Base-by-base conservation (phyloP, 1,140 invertebrate genomes). In the Lepidurus arcticus region DNA sequence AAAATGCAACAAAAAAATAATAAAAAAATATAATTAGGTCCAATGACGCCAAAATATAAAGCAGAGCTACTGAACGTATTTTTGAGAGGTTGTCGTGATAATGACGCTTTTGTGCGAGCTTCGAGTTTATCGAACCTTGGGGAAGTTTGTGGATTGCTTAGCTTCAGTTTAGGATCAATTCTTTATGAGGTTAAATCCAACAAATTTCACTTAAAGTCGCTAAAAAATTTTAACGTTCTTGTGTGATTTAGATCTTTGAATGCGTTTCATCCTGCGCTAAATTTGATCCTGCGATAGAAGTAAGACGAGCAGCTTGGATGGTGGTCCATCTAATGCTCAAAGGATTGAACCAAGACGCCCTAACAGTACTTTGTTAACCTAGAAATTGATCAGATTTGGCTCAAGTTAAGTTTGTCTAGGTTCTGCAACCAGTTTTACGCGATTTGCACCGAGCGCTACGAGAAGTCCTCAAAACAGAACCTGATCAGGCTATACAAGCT, bases 41-140 rank as follows among this genome's bases (percentile, higher is more conserved):
- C 94, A 82, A 88, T 92, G 85, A 88, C 89, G n/a, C 86, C 89
- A 7, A 86, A 87, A 75, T 92, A 94, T 82, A 92, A 92, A 84
- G 88, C 88, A 77, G 80, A 89, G 44, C 84, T 95, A 26, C 83
- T 96, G 1, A 91, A 93, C 82, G 89, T 90, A 1, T 91, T 94
- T 83, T 83, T 96, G 7, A 86, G 84, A 81, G 91, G 89, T 1
- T 87, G 88, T 13, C 88, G 89, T 82, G 92, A 94, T 85, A 81
- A 87, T 1, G 93, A 95, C 83, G 85, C 89, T 34, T 83, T 93
- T n/a, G 88, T 96, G 16, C 87, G 93, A 83, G 89, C 93, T 10
- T 95, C 94, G 6, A 91, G 91, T 84, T 85, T 97, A 73, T 94
- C 93, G 0, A 94, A 94, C 85, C 85, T 97, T 13, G 94, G 92